Evolutionary conservation across 2,113 vertebrate genomes (phyloP), one percentile per base, ranked within the genome.

Genomic region (Terrapene triunguis): DNA sequence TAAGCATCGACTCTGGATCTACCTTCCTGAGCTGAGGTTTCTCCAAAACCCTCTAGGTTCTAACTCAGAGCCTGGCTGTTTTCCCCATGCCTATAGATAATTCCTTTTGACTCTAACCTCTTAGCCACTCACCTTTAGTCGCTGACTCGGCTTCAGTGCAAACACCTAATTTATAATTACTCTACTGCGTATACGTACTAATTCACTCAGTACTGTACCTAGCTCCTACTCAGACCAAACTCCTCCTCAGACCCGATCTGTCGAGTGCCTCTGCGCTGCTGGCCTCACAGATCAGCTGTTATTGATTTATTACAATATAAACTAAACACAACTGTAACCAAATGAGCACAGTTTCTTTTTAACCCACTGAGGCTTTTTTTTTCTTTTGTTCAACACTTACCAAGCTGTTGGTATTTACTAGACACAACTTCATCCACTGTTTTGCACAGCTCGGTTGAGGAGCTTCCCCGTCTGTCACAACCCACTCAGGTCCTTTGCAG

Each of bases 281-380:
- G 95, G 84, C 91, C 84, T 87, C 89, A 85, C 82, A 82, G 89
- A 88, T 97, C 97, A 98, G 95, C 96, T 96, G 96, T 93, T 97
- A 84, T 51, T 94, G 96, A 95, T 97, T 98, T 97, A 79, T 95
- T 88, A 91, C 86, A 95, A 89, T 65, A 93, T 35, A 96, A 96
- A 88, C 95, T 93, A 96, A 94, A 96, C 51, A 95, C 84, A 96
- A 78, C 89, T 92, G 59, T 6, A 3, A 74, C 93, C 83, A 84
- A 92, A 50, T 14, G 42, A 97, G 87, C 80, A 88, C 12, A 5
- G 91, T 91, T 94, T 62, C 79, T 92, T 89, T 88, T 94, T 95
- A 93, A 95, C 84, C 82, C 62, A 87, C 80, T 89, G 92, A 94
- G 93, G 92, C 83, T 80, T 53, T 76, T 59, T 59, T 48, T 54